phyloP scores from a whole-genome alignment of 2,113 vertebrate species.

The Redunca redunca region DNA sequence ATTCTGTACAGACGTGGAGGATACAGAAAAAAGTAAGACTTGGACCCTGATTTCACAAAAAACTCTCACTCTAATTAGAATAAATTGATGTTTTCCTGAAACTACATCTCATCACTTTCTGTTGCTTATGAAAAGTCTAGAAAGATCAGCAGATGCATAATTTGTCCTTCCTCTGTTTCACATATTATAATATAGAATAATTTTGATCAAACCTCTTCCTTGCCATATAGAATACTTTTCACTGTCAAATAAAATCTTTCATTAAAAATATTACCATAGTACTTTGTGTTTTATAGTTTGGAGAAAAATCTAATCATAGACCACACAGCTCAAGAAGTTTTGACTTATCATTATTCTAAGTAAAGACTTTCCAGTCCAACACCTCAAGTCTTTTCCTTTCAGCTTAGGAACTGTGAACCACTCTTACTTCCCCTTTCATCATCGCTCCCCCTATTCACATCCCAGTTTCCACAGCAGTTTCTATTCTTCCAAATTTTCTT shows the following conservation, averaged over 20 bases:
- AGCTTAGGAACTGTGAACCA: background rate
- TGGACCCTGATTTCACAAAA: background rate
- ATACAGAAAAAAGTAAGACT: background rate
- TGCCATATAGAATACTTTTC: slow-evolving; percentile 42
- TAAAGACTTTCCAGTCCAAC: slow-evolving; percentile 26
- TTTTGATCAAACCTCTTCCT: background rate
- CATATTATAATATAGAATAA: background rate
- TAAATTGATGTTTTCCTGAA: background rate
- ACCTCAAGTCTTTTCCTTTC: background rate
- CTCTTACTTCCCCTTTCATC: no score
- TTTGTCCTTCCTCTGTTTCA: slow-evolving; percentile 19
- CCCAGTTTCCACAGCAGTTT: background rate
- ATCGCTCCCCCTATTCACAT: background rate
- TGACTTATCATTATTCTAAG: slow-evolving; percentile 27
- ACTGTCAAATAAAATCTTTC: slow-evolving; percentile 58
- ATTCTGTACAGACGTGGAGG: background rate
- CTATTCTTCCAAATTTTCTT: background rate
- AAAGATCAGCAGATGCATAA: background rate
- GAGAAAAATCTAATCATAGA: slow-evolving; percentile 44
- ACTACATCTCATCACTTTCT: background rate
- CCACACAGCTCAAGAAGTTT: slow-evolving; percentile 37
- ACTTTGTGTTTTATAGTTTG: slow-evolving; percentile 43
- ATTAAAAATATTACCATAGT: slow-evolving; percentile 45
- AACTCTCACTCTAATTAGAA: background rate
- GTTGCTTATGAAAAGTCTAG: background rate